Base-by-base conservation (phyloP, 2,888 invertebrate species). In the Buathra laborator region DNA sequence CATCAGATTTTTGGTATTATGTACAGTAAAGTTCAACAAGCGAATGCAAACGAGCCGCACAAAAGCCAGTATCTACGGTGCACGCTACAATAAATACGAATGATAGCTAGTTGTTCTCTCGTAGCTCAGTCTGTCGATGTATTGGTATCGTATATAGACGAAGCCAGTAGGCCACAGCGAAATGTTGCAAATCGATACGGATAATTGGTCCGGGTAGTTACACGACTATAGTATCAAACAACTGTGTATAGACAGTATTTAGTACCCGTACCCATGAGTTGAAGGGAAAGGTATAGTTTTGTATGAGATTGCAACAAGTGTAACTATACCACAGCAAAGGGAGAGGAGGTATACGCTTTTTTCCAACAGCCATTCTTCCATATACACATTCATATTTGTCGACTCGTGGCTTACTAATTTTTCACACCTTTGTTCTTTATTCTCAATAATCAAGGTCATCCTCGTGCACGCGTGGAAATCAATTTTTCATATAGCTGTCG, bases 141-240 rank as follows among this genome's bases (percentile, higher is more conserved):
- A 29, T 59, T 32, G 32, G 59, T 14, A 14, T 32, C 12, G 59
- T 5, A 7, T 37, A 29, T 32, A 29, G 14, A 29, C 29, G 59
- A 6, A 59, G 59, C 24, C 29, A 14, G 62, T 53, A 16, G 24
- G 59, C 46, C 48, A 16, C 59, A 29, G 62, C 53, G 74, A 68
- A 62, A 53, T 62, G 32, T 75, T 79, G 59, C 48, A 74, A 70
- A 83, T 83, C 83, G 83, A 83, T 83, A 79, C 32, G 83, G 66
- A 79, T 83, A 83, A 83, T 83, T 83, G 78, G 79, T 78, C 68
- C 16, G 83, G 83, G 44, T 74, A 64, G 78, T 75, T 83, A 37
- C 46, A 67, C 56, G 37, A 62, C 51, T 44, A 48, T 46, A 37
- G 37, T 59, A 59, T 24, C 59, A 19, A 59, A 0, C 12, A 59